A percentile compares a stretch with the other conserved stretches of the same genome.
These are phyloP conservation scores for Herpetotheres cachinnans DNA, from an alignment of 2,113 vertebrate species.

Conservation along the genomic window DNA sequence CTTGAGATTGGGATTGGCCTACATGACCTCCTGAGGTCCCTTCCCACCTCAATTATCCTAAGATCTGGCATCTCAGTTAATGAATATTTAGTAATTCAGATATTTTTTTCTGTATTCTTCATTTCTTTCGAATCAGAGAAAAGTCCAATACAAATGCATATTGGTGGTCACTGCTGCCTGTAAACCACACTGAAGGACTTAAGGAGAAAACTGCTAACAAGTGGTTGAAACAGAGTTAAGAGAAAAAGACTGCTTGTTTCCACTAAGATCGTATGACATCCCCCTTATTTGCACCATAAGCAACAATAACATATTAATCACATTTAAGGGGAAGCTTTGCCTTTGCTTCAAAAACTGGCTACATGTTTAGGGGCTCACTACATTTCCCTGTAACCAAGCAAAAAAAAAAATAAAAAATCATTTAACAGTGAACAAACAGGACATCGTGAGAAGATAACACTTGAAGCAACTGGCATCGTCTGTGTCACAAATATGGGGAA, in stretches of 20 bases:
- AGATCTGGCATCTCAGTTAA: neutral
- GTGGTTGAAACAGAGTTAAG: neutral
- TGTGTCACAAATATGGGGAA: neutral
- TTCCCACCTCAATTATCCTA: neutral
- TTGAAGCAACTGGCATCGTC: accelerated
- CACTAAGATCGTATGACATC: accelerated
- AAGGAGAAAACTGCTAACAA: neutral
- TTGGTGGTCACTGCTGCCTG: neutral
- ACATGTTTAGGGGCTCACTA: neutral
- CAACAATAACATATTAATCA: neutral
- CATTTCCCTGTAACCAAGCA: neutral
- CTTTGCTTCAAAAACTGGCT: neutral
- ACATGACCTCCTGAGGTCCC: neutral
- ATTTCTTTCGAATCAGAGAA: neutral
- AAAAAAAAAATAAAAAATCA: neutral
- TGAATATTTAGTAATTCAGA: neutral
- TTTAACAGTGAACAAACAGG: neutral
- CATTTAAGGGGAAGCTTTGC: neutral
- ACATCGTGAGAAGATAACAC: neutral
- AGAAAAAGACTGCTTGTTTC: neutral
- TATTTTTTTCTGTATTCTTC: neutral
- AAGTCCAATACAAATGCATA: neutral
- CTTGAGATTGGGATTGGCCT: neutral
- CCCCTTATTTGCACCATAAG: neutral
- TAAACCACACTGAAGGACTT: neutral